Conservation (phyloP, 2,888 invertebrate genomes). For the Chymomyza procnemis region DNA sequence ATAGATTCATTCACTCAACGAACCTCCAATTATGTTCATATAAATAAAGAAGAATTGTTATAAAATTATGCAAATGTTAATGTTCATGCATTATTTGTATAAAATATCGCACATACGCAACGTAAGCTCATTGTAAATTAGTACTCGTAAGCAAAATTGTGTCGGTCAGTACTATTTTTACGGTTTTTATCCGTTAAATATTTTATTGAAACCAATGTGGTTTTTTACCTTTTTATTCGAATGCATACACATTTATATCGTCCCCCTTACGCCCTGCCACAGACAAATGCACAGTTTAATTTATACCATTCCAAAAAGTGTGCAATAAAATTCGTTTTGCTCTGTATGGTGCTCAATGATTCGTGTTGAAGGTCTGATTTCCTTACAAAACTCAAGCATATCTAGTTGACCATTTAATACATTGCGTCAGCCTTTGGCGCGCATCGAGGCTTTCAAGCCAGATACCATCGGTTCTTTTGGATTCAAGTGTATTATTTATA, state of each 20-base stretch:
- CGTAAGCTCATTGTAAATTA: conserved; percentile 3
- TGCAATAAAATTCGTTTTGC: not conserved
- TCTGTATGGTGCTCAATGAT: conserved; percentile 7
- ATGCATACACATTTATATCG: not conserved
- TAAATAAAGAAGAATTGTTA: not conserved
- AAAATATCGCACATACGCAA: conserved; percentile 36
- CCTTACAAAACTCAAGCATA: not conserved
- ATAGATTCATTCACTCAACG: too few species aligned
- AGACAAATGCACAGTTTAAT: conserved; percentile 45
- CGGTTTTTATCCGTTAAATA: conserved; percentile 45
- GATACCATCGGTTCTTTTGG: too few species aligned
- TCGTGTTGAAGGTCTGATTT: not conserved
- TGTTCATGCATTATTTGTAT: conserved; percentile 9
- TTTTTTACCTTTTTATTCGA: conserved; percentile 16
- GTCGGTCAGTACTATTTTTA: conserved; percentile 1
- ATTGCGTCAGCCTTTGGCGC: too few species aligned
- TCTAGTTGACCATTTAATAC: too few species aligned
- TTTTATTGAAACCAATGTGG: conserved; percentile 34
- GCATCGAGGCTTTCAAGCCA: too few species aligned
- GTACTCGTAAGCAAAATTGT: not conserved
- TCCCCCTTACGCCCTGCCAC: not conserved
- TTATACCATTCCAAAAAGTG: conserved; percentile 21
- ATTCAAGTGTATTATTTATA: too few species aligned
- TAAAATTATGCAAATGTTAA: conserved; percentile 20
- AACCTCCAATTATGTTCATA: too few species aligned